Evolutionary conservation across 2,113 vertebrate species (phyloP).

Genomic region (Gambusia affinis): DNA sequence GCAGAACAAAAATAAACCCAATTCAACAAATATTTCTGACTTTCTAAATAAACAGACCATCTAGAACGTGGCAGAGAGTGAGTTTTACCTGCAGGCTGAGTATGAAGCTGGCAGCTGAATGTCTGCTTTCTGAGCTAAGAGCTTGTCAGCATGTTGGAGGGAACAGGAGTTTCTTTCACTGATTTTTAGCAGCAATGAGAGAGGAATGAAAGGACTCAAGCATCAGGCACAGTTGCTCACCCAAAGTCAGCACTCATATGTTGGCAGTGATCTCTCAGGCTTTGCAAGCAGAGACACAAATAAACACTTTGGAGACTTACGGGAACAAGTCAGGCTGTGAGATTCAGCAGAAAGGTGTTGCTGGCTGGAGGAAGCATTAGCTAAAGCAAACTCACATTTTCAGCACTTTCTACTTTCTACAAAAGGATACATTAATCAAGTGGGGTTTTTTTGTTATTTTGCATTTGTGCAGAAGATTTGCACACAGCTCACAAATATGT

Average conservation of each 20-base stretch:
- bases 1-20: background rate
- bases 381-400: background rate
- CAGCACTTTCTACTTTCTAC: too few species aligned
- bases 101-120: slow-evolving; percentile 11
- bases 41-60: background rate
- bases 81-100: slow-evolving; percentile 53
- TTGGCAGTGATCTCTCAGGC: slow-evolving; percentile 15
- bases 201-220: slow-evolving; percentile 47
- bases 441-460: too few species aligned
- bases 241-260: slow-evolving; percentile 8
- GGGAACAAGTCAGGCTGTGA: slow-evolving; percentile 28
- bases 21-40: background rate
- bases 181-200: slow-evolving; percentile 4
- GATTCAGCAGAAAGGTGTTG: slow-evolving; percentile 24
- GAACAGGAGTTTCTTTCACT: slow-evolving; percentile 66
- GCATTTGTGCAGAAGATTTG: background rate
- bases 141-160: slow-evolving; percentile 29
- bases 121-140: slow-evolving; percentile 35
- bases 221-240: background rate
- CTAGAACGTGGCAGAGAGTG: slow-evolving; percentile 6
- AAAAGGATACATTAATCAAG: too few species aligned
- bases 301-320: background rate
- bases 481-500: background rate
- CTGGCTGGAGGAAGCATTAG: background rate
- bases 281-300: slow-evolving; percentile 7